Percentiles rank a stretch among this genome's conserved stretches.
These are phyloP conservation scores for Electrophaes corylata DNA, from an alignment of 2,888 invertebrate species.

Conservation along the genomic window DNA sequence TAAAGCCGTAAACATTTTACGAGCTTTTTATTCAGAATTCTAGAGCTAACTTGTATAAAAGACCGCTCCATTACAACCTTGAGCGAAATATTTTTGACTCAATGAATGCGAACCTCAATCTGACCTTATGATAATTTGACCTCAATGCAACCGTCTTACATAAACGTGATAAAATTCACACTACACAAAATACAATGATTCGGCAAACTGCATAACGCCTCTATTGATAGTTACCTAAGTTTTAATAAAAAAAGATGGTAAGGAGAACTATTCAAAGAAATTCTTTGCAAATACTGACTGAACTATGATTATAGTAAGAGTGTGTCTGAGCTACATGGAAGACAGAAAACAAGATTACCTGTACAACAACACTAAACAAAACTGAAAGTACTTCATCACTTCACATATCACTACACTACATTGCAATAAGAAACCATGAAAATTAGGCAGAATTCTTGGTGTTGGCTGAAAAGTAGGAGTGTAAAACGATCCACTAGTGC, in stretches of 20 bases:
- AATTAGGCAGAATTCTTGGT: neutral
- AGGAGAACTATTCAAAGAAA: neutral
- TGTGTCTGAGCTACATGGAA: neutral
- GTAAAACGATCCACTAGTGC: constrained; percentile 68
- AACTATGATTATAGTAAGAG: neutral
- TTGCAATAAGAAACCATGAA: constrained; percentile 9
- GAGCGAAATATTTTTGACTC: constrained; percentile 15
- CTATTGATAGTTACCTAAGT: neutral
- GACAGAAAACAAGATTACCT: constrained; percentile 53
- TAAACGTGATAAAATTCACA: constrained; percentile 25
- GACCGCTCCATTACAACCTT: constrained; percentile 18
- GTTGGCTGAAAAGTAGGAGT: constrained; percentile 40
- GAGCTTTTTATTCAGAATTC: neutral
- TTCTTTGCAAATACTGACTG: neutral
- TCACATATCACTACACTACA: constrained; percentile 41
- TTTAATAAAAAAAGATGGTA: neutral
- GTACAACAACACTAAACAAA: constrained; percentile 68
- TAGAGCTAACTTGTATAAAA: neutral
- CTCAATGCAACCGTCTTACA: constrained; percentile 23
- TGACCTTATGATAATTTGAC: constrained; percentile 28
- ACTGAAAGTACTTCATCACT: constrained; percentile 73
- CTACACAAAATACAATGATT: neutral
- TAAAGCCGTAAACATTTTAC: neutral
- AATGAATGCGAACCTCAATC: constrained; percentile 12
- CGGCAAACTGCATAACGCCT: neutral